Evolutionary conservation across 2,113 vertebrate genomes (phyloP), one percentile per base, ranked within the genome.

Genomic region (Crypturellus undulatus): DNA sequence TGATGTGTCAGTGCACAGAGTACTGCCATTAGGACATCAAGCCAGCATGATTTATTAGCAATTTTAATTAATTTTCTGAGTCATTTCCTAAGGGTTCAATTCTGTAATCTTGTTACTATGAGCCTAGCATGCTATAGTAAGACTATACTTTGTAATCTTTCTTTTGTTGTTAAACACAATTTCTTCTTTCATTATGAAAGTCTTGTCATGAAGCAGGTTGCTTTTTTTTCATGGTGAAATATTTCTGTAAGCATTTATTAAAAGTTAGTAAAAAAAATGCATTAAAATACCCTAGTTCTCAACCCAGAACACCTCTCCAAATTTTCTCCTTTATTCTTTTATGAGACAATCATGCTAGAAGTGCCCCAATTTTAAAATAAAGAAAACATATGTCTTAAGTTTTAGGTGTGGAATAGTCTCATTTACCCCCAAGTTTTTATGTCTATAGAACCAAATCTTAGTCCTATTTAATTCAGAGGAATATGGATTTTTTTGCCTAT

Each of bases 41-140:
- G 79, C 32, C 59, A 96, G 63, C 5, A 77, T 85, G 63, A 89
- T 86, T 96, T 92, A 94, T 79, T 92, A 85, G 40, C 79, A 95
- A 96, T 92, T 96, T 94, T 96, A 95, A 91, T 93, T 92, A 96
- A 95, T 94, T 96, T 97, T 96, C 85, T 95, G 80, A 95, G 85
- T 91, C 71, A 94, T 94, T 93, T 94, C 88, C 91, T 97, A 49
- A 85, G 87, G 89, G 77, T 38, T 93, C 80, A 93, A 65, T 96
- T 92, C 83, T 96, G 92, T 96, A 89, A 93, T 93, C 87, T 84
- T 95, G 95, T 88, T 96, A 94, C n/a, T 87, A 64, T 67, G 54
- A 75, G 40, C 20, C 54, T 94, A 90, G 81, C 71, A 95, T 15
- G 77, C 52, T 79, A 62, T 36, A 82, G 60, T 86, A 79, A 95